phyloP scores from a whole-genome alignment of 2,797 vertebrate species.

The Chiroxiphia lanceolata region DNA sequence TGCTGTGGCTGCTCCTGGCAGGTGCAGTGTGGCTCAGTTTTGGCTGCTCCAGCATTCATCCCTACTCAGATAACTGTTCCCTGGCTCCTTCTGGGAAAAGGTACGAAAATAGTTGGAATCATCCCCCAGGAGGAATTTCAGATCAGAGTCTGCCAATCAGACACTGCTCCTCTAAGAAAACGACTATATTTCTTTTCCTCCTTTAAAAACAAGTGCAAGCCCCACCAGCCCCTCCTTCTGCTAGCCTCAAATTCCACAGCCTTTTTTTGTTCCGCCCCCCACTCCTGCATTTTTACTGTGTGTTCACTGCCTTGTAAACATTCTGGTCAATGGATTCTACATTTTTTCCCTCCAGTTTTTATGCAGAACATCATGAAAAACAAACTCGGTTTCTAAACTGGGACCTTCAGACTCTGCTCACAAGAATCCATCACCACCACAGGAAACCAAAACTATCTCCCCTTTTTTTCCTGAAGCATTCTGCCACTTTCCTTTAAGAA shows the following conservation, averaged over 20 bases:
- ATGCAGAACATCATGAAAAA: background rate
- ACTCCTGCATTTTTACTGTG: background rate
- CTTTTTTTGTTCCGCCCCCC: fast-evolving
- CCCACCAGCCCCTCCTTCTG: background rate
- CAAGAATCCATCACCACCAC: background rate
- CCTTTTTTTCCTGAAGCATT: background rate
- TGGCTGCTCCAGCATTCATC: background rate
- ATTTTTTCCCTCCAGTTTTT: fast-evolving
- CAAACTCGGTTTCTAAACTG: fast-evolving
- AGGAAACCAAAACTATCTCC: constrained; percentile 51
- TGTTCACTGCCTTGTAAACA: background rate
- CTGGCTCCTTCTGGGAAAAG: background rate
- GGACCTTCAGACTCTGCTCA: background rate
- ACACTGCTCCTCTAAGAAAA: background rate
- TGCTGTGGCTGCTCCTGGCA: background rate
- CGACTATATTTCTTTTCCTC: background rate
- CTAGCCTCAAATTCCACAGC: background rate
- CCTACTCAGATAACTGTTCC: background rate
- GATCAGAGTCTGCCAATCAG: background rate
- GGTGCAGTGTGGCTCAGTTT: background rate
- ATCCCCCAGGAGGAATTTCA: background rate
- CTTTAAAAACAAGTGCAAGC: constrained; percentile 21
- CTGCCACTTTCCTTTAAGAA: constrained; percentile 7
- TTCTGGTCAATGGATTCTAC: background rate
- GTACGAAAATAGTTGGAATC: background rate